These are phyloP conservation scores for Gymnoscelis rufifasciata DNA, from an alignment of 2,888 invertebrate genomes.

Conservation along the genomic window DNA sequence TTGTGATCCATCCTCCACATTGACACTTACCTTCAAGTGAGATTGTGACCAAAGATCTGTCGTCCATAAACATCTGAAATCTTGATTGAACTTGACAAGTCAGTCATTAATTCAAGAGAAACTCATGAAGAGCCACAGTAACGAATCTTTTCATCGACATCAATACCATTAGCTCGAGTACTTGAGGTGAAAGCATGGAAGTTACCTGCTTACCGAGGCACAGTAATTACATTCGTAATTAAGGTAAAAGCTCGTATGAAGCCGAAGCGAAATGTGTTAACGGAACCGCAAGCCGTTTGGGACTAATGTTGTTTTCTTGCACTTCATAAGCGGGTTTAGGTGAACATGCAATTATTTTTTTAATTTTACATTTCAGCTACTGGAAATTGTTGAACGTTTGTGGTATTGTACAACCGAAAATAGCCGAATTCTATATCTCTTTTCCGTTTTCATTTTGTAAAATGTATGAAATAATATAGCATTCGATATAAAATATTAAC, in stretches of 20 bases:
- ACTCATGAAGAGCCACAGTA: too few species aligned
- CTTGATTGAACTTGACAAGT: too few species aligned
- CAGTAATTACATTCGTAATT: constrained; percentile 33
- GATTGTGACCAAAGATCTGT: too few species aligned
- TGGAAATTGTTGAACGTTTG: not conserved
- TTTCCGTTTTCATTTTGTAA: too few species aligned
- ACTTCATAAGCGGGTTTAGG: constrained; percentile 13
- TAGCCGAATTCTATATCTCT: too few species aligned
- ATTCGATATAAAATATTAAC: too few species aligned
- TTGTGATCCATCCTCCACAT: too few species aligned
- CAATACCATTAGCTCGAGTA: not conserved
- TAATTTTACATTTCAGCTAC: not conserved
- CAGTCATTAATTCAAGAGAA: too few species aligned
- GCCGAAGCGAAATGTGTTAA: constrained; percentile 14
- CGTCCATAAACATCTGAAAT: too few species aligned
- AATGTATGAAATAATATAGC: too few species aligned
- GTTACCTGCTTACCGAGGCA: constrained; percentile 26
- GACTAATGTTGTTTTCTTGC: constrained; percentile 19
- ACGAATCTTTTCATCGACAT: too few species aligned
- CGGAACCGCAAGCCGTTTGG: constrained; percentile 17
- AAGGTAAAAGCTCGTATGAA: constrained; percentile 27
- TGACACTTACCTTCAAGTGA: too few species aligned
- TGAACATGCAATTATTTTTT: constrained; percentile 6
- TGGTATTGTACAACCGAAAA: not conserved
- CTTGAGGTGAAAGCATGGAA: constrained; percentile 19